Evolutionary conservation across 2,797 vertebrate genomes (phyloP).

Genomic region (Phylloscopus collybita): DNA sequence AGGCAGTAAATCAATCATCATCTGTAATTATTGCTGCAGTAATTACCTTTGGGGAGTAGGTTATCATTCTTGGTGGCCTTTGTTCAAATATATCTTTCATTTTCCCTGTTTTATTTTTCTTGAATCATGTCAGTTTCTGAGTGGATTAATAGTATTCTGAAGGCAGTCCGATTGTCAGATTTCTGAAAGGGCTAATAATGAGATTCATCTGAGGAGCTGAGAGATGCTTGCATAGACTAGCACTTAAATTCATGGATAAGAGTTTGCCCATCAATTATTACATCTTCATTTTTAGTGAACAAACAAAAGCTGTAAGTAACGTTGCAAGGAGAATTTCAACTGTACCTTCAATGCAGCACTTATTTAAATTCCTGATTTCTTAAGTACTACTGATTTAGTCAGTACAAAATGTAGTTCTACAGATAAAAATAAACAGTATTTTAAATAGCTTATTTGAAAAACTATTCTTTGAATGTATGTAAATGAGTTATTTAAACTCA

Average conservation of each 20-base stretch:
- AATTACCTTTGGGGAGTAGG: conserved; percentile 53
- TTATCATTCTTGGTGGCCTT: conserved; percentile 59
- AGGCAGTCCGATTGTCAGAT: conserved; percentile 10
- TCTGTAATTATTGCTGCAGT: conserved; percentile 57
- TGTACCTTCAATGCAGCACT: background rate
- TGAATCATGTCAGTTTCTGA: conserved; percentile 44
- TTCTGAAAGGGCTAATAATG: conserved; percentile 47
- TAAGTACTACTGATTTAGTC: conserved; percentile 35
- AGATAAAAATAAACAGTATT: conserved; percentile 51
- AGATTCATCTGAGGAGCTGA: conserved; percentile 13
- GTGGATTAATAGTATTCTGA: conserved; percentile 32
- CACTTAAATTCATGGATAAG: conserved; percentile 26
- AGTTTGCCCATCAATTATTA: conserved; percentile 42
- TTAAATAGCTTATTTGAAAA: conserved; percentile 29
- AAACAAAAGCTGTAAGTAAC: conserved; percentile 35
- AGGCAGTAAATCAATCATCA: conserved; percentile 64
- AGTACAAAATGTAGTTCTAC: conserved; percentile 12
- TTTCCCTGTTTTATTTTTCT: conserved; percentile 46
- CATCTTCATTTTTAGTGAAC: conserved; percentile 17
- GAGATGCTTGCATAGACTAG: conserved; percentile 10
- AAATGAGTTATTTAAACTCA: conserved; percentile 64
- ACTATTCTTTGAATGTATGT: conserved; percentile 45
- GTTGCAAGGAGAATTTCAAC: conserved; percentile 26
- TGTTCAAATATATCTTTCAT: conserved; percentile 43
- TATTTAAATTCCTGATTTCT: conserved; percentile 28